phyloP scores from a whole-genome alignment of 2,113 vertebrate genomes.

The Syrmaticus mikado region DNA sequence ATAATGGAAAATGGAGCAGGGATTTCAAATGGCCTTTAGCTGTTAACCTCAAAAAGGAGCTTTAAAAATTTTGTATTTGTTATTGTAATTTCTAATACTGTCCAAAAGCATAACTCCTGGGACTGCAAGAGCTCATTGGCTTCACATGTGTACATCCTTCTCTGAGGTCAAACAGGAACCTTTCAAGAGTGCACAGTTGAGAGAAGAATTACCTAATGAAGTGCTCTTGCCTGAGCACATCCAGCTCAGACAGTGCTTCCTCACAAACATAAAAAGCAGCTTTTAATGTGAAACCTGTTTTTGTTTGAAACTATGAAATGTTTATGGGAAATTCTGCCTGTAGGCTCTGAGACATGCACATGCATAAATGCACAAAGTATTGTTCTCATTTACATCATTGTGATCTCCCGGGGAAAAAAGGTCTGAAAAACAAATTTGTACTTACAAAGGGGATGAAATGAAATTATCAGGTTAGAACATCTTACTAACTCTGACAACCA shows the following conservation, averaged over 20 bases:
- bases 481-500: not conserved
- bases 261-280: not conserved
- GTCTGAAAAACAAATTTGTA: slow-evolving; percentile 36
- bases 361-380: slow-evolving; percentile 2
- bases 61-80: slow-evolving; percentile 16
- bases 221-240: slow-evolving; percentile 24
- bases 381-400: not conserved
- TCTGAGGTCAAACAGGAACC: slow-evolving; percentile 7
- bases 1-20: not conserved
- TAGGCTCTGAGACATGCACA: not conserved
- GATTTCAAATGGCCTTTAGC: not conserved
- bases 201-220: slow-evolving; percentile 53
- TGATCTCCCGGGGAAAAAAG: not conserved
- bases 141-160: not conserved
- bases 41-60: slow-evolving; percentile 12
- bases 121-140: slow-evolving; percentile 7
- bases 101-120: not conserved
- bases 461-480: not conserved
- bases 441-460: not conserved
- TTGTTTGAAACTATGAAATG: not conserved
- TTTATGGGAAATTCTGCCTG: slow-evolving; percentile 32
- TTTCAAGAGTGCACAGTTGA: not conserved
- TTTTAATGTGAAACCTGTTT: slow-evolving; percentile 44
- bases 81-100: not conserved
- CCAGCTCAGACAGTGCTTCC: not conserved